Evolutionary conservation across 2,113 vertebrate species (phyloP).

Genomic region (Rhipidura dahli): DNA sequence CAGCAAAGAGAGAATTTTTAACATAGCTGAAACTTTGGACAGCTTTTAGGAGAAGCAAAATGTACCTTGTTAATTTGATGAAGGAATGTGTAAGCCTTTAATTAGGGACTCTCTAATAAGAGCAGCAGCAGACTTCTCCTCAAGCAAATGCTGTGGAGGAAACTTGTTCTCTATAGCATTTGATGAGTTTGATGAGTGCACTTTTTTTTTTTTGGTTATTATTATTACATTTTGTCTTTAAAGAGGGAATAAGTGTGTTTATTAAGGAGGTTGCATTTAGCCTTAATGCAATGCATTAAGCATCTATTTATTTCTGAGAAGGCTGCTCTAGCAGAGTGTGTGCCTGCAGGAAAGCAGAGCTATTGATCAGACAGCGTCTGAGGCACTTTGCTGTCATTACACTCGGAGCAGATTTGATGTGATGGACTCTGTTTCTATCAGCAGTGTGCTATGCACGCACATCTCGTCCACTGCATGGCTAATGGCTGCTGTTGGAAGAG

Average conservation of each 20-base stretch:
- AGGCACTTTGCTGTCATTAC: background rate
- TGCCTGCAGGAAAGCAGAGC: background rate
- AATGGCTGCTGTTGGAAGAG: background rate
- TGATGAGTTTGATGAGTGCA: background rate
- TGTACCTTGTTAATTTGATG: background rate
- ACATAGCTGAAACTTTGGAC: background rate
- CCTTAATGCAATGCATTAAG: conserved; percentile 35
- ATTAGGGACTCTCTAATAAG: conserved; percentile 6
- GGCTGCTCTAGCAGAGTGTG: background rate
- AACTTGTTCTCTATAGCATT: background rate
- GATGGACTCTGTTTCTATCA: background rate
- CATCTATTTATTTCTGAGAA: conserved; percentile 30
- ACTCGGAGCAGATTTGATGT: background rate
- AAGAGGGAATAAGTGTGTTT: conserved; percentile 16
- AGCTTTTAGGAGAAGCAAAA: background rate
- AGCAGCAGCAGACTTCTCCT: background rate
- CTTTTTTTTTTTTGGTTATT: background rate
- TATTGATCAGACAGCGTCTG: conserved; percentile 29
- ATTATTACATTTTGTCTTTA: conserved; percentile 17
- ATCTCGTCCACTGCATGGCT: background rate
- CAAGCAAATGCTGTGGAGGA: background rate
- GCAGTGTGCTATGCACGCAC: background rate
- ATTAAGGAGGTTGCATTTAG: conserved; percentile 12
- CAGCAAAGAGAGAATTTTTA: background rate
- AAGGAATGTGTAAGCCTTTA: background rate